Conservation (phyloP, 1,140 invertebrate species). For the Macrotrachela quadricornifera region DNA sequence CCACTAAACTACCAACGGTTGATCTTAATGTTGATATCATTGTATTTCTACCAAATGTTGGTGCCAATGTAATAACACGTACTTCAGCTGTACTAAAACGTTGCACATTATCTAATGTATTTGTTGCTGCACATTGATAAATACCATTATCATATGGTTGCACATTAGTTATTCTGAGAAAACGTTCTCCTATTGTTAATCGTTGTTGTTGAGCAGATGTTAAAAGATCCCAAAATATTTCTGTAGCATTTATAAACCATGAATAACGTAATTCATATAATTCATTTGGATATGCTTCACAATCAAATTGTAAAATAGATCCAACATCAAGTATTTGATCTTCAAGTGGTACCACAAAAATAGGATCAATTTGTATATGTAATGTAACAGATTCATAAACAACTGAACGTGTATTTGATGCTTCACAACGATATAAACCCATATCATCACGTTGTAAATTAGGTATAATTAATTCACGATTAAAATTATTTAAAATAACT, state of each 20-base stretch:
- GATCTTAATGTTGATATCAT: constrained; percentile 67
- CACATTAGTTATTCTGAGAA: constrained; percentile 32
- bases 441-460: constrained; percentile 44
- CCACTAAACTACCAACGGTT: constrained; percentile 67
- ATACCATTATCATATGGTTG: constrained; percentile 63
- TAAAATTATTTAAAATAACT: constrained; percentile 5
- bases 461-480: constrained; percentile 3
- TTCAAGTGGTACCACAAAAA: constrained; percentile 6
- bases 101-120: constrained; percentile 49
- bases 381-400: not conserved
- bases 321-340: constrained; percentile 2
- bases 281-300: constrained; percentile 6
- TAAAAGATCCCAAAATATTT: not conserved
- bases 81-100: constrained; percentile 68
- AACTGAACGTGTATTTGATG: constrained; percentile 41
- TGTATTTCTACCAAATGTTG: constrained; percentile 69
- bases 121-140: constrained; percentile 76
- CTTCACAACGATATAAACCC: constrained; percentile 74
- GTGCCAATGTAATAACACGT: constrained; percentile 49
- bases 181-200: not conserved
- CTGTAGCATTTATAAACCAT: constrained; percentile 8
- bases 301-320: constrained; percentile 4
- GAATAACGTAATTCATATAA: not conserved
- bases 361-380: constrained; percentile 1
- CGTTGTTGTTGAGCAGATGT: not conserved